Evolutionary conservation across 2,888 invertebrate species (phyloP), one percentile per base, ranked within the genome.

Genomic region (Drosophila nigritarsus): DNA sequence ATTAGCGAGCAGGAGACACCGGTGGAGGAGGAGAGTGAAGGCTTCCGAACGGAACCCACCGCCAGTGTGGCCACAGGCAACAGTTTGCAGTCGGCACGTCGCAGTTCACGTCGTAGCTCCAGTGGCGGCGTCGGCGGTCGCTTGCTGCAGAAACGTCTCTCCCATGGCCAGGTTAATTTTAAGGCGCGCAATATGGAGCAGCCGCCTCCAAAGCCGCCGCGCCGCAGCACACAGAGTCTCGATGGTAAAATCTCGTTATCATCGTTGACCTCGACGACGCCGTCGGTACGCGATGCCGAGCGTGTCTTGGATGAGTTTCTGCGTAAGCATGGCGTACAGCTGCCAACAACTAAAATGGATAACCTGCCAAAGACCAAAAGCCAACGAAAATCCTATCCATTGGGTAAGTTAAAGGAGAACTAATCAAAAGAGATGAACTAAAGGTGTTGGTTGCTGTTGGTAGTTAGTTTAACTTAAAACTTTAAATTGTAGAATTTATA

Each of bases 151-250:
- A 92, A 92, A 58, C 91, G 93, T 3, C 77, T 92, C 15, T 90
- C 91, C 3, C 68, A 80, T 13, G 79, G 82, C 0, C 75, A 80
- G 42, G 68, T 83, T 0, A 84, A 78, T n/a, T 90, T 87, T 18
- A 92, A 90, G 48, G 77, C 89, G 1, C 87, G 82, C n/a, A 81
- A 88, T 27, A 55, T 70, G 5, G 75, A 78, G 5, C 65, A 78
- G 9, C 92, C 92, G 1, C 92, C 92, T 0, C 87, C 88, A 8
- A 93, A 93, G 59, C 93, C 93, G 3, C 93, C 93, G n/a, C 87
- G 93, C 7, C 90, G 82, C 59, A 87, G 89, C 60, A 61, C 82
- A 3, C 82, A 78, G 53, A 81, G 73, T 65, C 78, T 81, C 20
- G 90, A 87, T 48, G 84, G 84, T 40, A 83, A 86, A 55, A 63